Base-by-base conservation (phyloP, 1,140 invertebrate species). In the Zaprionus kolodkinae region DNA sequence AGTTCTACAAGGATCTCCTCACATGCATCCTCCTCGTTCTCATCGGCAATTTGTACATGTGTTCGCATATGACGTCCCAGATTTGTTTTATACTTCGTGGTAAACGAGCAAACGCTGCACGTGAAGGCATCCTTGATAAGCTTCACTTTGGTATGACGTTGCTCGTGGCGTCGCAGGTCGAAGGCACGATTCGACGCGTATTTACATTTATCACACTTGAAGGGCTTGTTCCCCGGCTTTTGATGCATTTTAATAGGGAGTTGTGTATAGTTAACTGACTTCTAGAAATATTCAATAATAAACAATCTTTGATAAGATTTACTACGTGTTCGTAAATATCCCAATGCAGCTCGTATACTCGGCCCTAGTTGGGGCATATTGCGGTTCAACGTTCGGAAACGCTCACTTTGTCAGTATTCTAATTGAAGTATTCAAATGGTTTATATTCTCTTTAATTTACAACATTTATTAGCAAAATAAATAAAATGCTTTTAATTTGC, bases 71-170 rank as follows among this genome's bases (percentile, higher is more conserved):
- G 72, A 7, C 60, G 72, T 43, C 35, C 43, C 27, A 75, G 27
- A 27, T 75, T 75, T 9, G 67, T 54, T 11, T 75, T 75, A 55
- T 55, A 75, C 7, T 75, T 75, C 0, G 72, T 71, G 1, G 43
- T 36, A 15, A 71, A 75, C 2, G 43, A 1, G n/a, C 72, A 75
- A 13, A 54, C 54, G 17, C 2, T 64, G 61, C 72, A 75, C 17
- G 40, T 59, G 21, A 30, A 63, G 10, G 21, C 36, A 7, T 6
- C 60, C 0, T 64, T 61, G 0, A 57, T 6, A 10, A 27, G 43
- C n/a, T 59, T 71, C n/a, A 43, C 45, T 6, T 60, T 63, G 2
- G 35, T 27, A 25, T 75, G 72, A 6, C 72, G 72, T n/a, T 45
- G 52, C n/a, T 54, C 40, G 43, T 75, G 72, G 15, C 72, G 72